Evolutionary conservation across 2,797 vertebrate species (phyloP), one percentile per base, ranked within the genome.

Genomic region (Bradypus variegatus): DNA sequence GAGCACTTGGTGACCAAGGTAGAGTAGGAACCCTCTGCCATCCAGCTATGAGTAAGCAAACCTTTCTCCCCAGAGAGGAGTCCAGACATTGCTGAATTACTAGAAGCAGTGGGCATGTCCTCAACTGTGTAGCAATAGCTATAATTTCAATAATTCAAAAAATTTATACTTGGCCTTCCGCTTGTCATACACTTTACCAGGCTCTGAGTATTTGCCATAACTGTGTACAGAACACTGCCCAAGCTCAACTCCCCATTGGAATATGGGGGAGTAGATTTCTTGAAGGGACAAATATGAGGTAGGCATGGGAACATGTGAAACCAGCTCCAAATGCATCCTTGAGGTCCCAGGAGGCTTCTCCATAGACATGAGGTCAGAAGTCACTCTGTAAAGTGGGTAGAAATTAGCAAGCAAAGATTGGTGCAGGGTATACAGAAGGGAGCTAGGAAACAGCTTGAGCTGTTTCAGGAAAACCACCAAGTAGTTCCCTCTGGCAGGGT

Each of bases 71-170:
- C 12, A 38, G 25, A 72, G 36, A 36, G 60, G 55, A 48, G 4
- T 6, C 45, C 6, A 9, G 76, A 31, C 19, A 14, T 41, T 64
- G n/a, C 86, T 45, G 62, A 89, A 64, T 65, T 48, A 70, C 60
- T 10, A 38, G 60, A 55, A 27, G 65, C 70, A 25, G 16, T 18
- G 21, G 50, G 19, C 58, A 16, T 91, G 67, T 82, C 75, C 55
- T 70, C 67, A 50, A 19, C 50, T 41, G 2, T 62, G 60, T 33
- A 70, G 18, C 13, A 19, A 62, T 33, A 69, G 15, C 58, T 48
- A 27, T 33, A 48, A 2, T 73, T 69, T 93, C 60, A 77, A 13
- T 76, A 88, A 88, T 64, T 80, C 79, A 65, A 77, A 60, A 70
- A 25, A 73, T 58, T 38, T 0, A 41, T 53, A 19, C 67, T 69